Evolutionary conservation across 92 coral and sea anemone genomes (phyloP), one percentile per base, ranked within the genome.

Genomic region (Virgularia gustaviana): DNA sequence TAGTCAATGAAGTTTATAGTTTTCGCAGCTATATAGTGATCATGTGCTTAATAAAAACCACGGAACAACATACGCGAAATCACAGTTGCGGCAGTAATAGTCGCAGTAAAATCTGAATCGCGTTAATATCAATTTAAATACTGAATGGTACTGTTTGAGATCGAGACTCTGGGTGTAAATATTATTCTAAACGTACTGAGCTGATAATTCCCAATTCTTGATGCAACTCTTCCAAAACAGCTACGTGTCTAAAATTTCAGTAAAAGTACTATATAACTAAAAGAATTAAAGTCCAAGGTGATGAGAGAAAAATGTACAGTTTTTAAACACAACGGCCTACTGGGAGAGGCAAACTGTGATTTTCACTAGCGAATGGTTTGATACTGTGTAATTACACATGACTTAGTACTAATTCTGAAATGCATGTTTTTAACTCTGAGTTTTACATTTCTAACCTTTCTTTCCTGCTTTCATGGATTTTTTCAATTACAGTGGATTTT

Each of bases 191-290:
- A 85, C 98, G 84, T 85, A 92, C 98, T 25, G 96, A 83, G 79
- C 87, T 92, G 45, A 92, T 87, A 47, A 89, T 89, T 15, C 95
- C 96, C 72, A 92, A 84, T 35, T 92, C 96, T 66, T 92, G 96
- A 65, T 89, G 86, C 88, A 92, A 89, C 59, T 92, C 96, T 63
- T 92, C 98, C 57, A 92, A 75, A 10, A 79, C 73, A 6, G 96
- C 77, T 31, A 89, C 88, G 80, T 92, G 98, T 42, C 98, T 85
- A 36, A 20, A 57, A 30, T 23, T 33, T 62, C 3, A n/a, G 18
- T 29, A 6, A 33, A 55, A 3, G 24, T 23, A 6, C 42, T 33
- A 34, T 36, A 8, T 31, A 22, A 0, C 9, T 24, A 28, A 61
- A 13, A 9, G 32, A 57, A 57, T 55, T 42, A 58, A 13, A 57